phyloP scores from a whole-genome alignment of 2,797 vertebrate genomes.

The Cyprinella venusta region DNA sequence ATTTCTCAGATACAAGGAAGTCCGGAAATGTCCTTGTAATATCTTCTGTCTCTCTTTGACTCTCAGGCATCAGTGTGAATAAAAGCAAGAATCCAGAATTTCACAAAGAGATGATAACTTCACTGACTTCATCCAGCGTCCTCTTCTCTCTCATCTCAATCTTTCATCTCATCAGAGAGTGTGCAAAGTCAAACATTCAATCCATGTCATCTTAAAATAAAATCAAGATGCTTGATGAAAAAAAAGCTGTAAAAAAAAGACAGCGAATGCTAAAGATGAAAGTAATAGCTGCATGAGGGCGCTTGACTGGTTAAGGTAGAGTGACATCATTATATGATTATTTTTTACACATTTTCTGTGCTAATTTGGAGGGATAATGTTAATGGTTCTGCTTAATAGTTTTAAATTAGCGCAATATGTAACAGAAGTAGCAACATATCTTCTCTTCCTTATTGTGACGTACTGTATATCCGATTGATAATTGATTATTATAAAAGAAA shows the following conservation, averaged over 20 bases:
- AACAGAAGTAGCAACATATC: not conserved
- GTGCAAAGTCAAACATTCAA: slow-evolving; percentile 5
- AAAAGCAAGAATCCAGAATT: slow-evolving; percentile 44
- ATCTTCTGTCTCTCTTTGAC: slow-evolving; percentile 43
- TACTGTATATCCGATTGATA: not conserved
- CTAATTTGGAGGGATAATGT: not conserved
- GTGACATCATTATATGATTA: not conserved
- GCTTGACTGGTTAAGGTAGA: not conserved
- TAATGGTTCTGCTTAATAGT: not conserved
- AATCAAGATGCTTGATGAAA: not conserved
- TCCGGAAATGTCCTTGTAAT: slow-evolving; percentile 52
- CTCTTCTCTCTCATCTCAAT: slow-evolving; percentile 17
- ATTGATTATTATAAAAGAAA: not conserved
- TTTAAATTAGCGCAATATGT: not conserved
- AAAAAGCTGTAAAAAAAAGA: not conserved
- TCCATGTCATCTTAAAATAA: slow-evolving; percentile 19
- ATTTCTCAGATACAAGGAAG: slow-evolving; percentile 32
- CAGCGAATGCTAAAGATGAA: not conserved
- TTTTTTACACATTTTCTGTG: not conserved
- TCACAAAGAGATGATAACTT: slow-evolving; percentile 52
- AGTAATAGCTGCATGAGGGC: not conserved
- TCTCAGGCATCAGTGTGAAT: slow-evolving; percentile 45
- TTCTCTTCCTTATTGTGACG: not conserved
- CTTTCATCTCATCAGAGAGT: slow-evolving; percentile 18
- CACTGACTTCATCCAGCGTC: slow-evolving; percentile 47